phyloP scores from a whole-genome alignment of 37 sponge, comb jelly and placozoan species.

The Chondrosia reniformis region DNA sequence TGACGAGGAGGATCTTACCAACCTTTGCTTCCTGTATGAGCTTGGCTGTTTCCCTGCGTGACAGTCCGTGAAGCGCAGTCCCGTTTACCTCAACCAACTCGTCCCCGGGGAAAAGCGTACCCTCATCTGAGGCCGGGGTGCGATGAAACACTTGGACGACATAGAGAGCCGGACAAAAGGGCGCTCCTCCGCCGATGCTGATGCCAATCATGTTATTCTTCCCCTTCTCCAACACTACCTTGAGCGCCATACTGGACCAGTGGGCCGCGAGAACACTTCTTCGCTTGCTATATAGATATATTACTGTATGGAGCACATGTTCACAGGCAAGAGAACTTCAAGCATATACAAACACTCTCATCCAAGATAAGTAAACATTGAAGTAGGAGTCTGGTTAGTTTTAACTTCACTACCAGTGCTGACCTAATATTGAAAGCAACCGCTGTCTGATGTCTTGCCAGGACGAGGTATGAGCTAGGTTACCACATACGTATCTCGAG shows the following conservation, averaged over 20 bases:
- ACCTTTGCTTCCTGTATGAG: constrained; percentile 77
- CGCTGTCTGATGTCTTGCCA: too few species aligned
- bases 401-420: too few species aligned
- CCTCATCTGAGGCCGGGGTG: constrained; percentile 89
- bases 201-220: constrained; percentile 95
- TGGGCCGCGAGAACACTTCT: not conserved
- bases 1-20: too few species aligned
- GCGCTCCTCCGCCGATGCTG: constrained; percentile 97
- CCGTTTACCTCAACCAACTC: constrained; percentile 79
- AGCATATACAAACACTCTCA: not conserved
- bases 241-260: constrained; percentile 44
- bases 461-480: too few species aligned
- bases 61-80: constrained; percentile 53
- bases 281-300: too few species aligned
- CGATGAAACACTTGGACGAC: constrained; percentile 97
- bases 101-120: constrained; percentile 85
- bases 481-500: too few species aligned
- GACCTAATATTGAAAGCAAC: too few species aligned
- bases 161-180: constrained; percentile 87
- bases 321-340: too few species aligned
- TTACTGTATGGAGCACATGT: too few species aligned
- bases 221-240: constrained; percentile 82
- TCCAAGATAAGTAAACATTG: not conserved
- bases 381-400: too few species aligned
- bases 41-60: constrained; percentile 82